A percentile compares a stretch with the other conserved stretches of the same genome.
Evolutionary conservation across 2,113 vertebrate species (phyloP).

Genomic region (Thinocorus orbignyianus): DNA sequence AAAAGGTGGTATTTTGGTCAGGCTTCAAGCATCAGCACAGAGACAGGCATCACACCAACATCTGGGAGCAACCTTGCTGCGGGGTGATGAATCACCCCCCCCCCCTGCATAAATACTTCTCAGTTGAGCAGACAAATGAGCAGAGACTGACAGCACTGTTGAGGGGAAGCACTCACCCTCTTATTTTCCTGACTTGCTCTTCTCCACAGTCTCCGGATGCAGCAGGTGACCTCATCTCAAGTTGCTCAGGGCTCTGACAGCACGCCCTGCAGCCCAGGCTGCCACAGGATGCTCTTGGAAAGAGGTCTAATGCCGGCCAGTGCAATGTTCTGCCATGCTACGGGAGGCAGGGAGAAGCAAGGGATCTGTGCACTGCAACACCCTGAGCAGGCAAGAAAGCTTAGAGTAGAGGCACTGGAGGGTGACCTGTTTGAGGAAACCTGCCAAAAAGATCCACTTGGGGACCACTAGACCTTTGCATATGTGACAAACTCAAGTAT

Average conservation of each 20-base stretch:
- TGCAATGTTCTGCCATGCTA: fast-evolving
- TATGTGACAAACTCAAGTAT: neutral
- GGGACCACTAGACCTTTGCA: neutral
- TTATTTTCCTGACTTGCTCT: neutral
- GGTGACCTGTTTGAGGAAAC: neutral
- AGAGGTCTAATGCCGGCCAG: neutral
- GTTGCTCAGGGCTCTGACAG: fast-evolving
- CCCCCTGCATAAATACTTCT: neutral
- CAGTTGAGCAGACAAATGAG: neutral
- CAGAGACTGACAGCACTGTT: neutral
- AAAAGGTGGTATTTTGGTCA: fast-evolving
- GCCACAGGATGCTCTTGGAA: neutral
- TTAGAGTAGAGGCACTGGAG: fast-evolving
- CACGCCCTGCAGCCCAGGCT: fast-evolving
- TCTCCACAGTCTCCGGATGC: neutral
- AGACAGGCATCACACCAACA: fast-evolving
- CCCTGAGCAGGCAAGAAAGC: fast-evolving
- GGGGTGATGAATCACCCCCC: neutral
- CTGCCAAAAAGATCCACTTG: fast-evolving
- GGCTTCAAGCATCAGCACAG: fast-evolving
- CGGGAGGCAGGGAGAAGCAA: fast-evolving
- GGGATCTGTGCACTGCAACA: neutral
- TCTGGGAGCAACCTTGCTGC: neutral
- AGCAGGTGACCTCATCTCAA: neutral
- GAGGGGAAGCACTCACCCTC: neutral